Evolutionary conservation across 2,113 vertebrate genomes (phyloP), one percentile per base, ranked within the genome.

Genomic region (Vidua chalybeata): DNA sequence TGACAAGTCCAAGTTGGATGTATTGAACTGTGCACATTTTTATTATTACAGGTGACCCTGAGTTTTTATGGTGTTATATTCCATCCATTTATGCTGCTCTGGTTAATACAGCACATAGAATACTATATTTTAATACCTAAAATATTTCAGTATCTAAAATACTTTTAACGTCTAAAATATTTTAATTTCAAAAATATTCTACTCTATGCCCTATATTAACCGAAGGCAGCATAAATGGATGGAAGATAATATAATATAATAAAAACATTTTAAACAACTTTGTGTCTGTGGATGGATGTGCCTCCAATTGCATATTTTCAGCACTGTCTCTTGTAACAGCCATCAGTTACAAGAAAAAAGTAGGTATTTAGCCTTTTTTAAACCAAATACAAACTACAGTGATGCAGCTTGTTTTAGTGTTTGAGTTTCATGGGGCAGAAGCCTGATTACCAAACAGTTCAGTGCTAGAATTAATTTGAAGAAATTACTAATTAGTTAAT

Each of bases 401-500:
- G 46, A 41, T 77, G 86, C 52, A 68, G 6, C 30, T 90, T 58
- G 19, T 56, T 81, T 41, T 39, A 52, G 9, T 52, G 20, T 87
- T 92, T 61, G 46, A 78, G 24, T 92, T 63, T 93, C 69, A 16
- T 56, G 64, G 45, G 24, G 6, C 22, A 21, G 59, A 81, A 75
- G 33, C 26, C 28, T 68, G 37, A 51, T 59, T 90, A 21, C 71
- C 39, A 80, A 83, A 28, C 27, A 71, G 49, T 73, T 76, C 48
- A 71, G 18, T 58, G 37, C 59, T 66, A 13, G 19, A 81, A 80
- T 86, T 85, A 73, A 92, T 83, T 83, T 82, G 85, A 74, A 88
- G 51, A 73, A 90, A 58, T 87, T 58, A 30, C 45, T 88, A n/a
- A 80, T 86, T 55, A 93, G 18, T n/a, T 54, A n/a, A 61, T 90